Base-by-base conservation (phyloP, 2,797 vertebrate genomes). In the Chaunax sp. region DNA sequence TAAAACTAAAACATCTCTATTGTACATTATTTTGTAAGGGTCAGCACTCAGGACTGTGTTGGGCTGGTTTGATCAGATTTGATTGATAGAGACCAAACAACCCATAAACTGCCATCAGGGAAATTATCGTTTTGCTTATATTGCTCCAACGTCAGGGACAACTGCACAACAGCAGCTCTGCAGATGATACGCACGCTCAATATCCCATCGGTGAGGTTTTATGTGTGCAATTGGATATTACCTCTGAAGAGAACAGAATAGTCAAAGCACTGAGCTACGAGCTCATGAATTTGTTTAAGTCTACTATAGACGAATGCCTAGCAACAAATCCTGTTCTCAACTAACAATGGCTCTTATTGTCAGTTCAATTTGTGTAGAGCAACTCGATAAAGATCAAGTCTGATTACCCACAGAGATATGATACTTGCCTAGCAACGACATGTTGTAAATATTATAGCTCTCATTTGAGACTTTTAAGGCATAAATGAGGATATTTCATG, bases 281-380 rank as follows among this genome's bases (percentile, higher is more conserved):
- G 41, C 56, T 72, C 46, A 78, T 87, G 66, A 76, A 82, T 88
- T 57, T 83, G 47, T 76, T 37, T 47, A 62, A 65, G 28, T 40
- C 18, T 3, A 3, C 40, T 56, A 50, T 57, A 30, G 72, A 74
- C 0, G 9, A 66, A 70, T 55, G 53, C 80, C 57, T 87, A 67
- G 83, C 73, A 88, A 87, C 85, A 85, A 78, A 88, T 87, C 81
- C 80, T 57, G 23, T 64, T 72, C 9, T 59, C 38, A 75, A 73
- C 64, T 62, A 58, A 47, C 45, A 71, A 30, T 15, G 26, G 26
- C 26, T 68, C 50, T 64, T 45, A 85, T 75, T 85, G 80, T 74
- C 65, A 47, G 30, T 58, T 51, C 18, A 26, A 22, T 35, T 18
- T 8, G 70, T 62, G 40, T 54, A 18, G 20, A 63, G 50, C 47